These are phyloP conservation scores for Scaptomyza polygonia DNA, from an alignment of 2,888 invertebrate genomes.

Conservation along the genomic window DNA sequence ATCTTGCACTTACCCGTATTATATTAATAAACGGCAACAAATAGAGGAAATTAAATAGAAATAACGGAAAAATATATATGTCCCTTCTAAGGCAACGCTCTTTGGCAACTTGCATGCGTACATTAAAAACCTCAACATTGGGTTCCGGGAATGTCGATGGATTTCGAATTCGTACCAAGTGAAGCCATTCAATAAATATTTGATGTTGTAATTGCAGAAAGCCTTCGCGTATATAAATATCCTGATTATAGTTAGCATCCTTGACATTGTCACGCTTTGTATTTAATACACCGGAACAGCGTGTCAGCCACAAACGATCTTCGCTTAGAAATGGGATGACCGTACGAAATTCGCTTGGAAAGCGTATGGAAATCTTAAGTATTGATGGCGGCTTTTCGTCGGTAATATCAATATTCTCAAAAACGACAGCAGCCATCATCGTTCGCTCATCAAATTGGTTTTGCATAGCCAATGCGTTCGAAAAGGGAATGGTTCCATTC, in stretches of 20 bases:
- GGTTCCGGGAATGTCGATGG: constrained; percentile 22
- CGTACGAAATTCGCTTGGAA: constrained; percentile 76
- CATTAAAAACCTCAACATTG: constrained; percentile 45
- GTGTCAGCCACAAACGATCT: constrained; percentile 74
- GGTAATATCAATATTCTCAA: constrained; percentile 15
- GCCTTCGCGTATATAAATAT: constrained; percentile 79
- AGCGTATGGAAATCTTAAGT: constrained; percentile 64
- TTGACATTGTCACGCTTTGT: constrained; percentile 37
- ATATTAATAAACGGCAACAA: constrained; percentile 74
- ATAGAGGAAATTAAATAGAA: constrained; percentile 71
- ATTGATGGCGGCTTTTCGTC: constrained; percentile 23
- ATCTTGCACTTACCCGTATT: constrained; percentile 58
- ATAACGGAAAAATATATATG: constrained; percentile 49
- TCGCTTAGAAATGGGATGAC: constrained; percentile 48
- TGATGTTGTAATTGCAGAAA: constrained; percentile 78
- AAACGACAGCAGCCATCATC: constrained; percentile 67
- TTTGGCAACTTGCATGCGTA: constrained; percentile 42
- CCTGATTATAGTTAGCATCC: constrained; percentile 40
- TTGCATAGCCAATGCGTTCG: constrained; percentile 45
- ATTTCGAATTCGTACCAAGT: constrained; percentile 1
- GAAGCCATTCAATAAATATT: constrained; percentile 68
- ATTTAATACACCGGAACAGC: constrained; percentile 68
- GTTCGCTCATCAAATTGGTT: constrained; percentile 60
- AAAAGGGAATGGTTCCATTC: constrained; percentile 37
- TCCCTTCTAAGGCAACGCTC: constrained; percentile 44